phyloP scores from a whole-genome alignment of 37 sponge, comb jelly and placozoan genomes.

The Ianthella basta region DNA sequence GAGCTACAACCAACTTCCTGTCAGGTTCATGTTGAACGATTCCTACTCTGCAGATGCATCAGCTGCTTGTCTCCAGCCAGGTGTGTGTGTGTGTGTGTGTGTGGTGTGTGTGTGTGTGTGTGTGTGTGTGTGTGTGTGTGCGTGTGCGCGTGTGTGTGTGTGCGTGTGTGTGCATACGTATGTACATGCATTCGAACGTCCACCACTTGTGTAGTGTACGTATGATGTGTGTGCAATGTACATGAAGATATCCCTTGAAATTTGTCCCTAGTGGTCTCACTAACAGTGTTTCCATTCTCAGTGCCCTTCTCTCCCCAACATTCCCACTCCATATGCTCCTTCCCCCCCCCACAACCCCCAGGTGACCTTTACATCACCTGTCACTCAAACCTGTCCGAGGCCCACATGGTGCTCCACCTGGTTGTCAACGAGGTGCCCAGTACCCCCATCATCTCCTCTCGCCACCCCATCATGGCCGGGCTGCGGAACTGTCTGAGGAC shows the following conservation, averaged over 20 bases:
- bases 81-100: too few species aligned
- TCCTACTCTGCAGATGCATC: too few species aligned
- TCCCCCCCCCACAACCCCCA: constrained; percentile 27
- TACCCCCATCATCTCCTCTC: constrained; percentile 36
- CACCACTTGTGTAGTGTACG: not conserved
- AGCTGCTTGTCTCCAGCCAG: too few species aligned
- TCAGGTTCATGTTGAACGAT: too few species aligned
- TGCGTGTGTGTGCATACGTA: not conserved
- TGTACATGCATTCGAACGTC: not conserved
- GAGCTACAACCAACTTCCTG: too few species aligned
- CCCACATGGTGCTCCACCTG: constrained; percentile 90
- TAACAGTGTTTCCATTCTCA: too few species aligned
- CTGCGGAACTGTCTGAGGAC: constrained; percentile 76
- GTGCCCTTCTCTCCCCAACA: not conserved
- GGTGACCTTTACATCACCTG: constrained; percentile 93
- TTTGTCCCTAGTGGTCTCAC: too few species aligned
- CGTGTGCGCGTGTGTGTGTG: constrained; percentile 9
- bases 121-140: constrained; percentile 2
- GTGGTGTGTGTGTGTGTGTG: too few species aligned
- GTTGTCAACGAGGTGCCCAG: constrained; percentile 31
- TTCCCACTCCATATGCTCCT: not conserved
- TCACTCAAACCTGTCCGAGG: constrained; percentile 93
- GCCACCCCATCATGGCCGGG: constrained; percentile 83
- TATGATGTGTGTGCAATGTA: too few species aligned
- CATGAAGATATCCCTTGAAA: too few species aligned